Evolutionary conservation across 1,140 invertebrate genomes (phyloP), one percentile per base, ranked within the genome.

Genomic region (Dendrolimus kikuchii): DNA sequence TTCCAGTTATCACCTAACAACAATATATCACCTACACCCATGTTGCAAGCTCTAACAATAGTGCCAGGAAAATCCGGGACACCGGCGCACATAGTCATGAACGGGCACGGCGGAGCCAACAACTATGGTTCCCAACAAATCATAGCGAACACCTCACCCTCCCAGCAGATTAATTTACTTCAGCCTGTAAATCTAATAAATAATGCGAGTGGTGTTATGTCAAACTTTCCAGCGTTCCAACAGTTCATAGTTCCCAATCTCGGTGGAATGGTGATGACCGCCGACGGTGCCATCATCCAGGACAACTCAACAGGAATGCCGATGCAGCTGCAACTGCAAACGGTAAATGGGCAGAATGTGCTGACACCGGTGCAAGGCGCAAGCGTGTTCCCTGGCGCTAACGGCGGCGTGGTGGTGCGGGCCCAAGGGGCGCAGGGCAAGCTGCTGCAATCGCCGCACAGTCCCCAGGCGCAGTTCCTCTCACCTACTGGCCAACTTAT

Each of bases 181-280:
- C 94, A 95, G 72, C 94, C 94, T 1, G 92, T 95, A 8, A 95
- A 95, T 87, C 78, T 93, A 40, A 88, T 94, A 37, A 93, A 94
- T 66, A 92, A 93, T 4, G 87, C 91, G 0, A 90, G 90, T 7
- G 90, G 91, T 6, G 91, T 94, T 55, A 91, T 94, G 46, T 92
- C 93, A 58, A 94, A 94, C 73, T 92, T 94, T 68, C 92, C 92
- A 0, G 91, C 92, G 0, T 93, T 94, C 51, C 94, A 95, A 67
- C 94, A 95, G 68, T 93, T 95, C 65, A 92, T 95, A 47, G 91
- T 95, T 46, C 94, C 94, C 4, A 93, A 94, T 63, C 77, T 94
- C 2, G 93, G 93, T 2, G 89, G 94, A 59, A 90, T 95, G 90
- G 90, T 94, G 46, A 91, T 92, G 93, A 90, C 93, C 36, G 90